Base-by-base conservation (phyloP, 2,888 invertebrate genomes). In the Acleris sparsana region DNA sequence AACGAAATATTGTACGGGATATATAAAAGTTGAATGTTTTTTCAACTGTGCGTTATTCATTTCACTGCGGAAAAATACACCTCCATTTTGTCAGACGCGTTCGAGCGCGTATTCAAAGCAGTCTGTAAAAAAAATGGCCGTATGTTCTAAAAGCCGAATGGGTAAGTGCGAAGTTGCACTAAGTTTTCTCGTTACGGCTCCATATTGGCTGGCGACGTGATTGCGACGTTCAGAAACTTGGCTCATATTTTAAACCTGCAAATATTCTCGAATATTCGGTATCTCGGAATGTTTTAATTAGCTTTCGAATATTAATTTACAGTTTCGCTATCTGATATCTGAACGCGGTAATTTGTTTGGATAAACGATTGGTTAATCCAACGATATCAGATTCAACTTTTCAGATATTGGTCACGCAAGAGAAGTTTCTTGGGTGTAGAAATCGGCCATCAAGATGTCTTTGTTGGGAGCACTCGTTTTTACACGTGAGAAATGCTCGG, bases 251-350 rank as follows among this genome's bases (percentile, higher is more conserved):
- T 75, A 78, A 79, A 74, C 71, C 69, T 71, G 52, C 66, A 69
- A 67, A 70, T 76, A 76, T 75, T 73, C 62, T 71, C 68, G 72
- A 71, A 76, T 77, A 75, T 74, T 76, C 73, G 13, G 62, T 49
- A 73, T 74, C 65, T 68, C 68, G 73, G 76, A 82, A 84, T 82
- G 79, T 86, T 87, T 86, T 88, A 87, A 89, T 87, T 86, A 86
- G 58, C 48, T 53, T 56, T 25, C 29, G 33, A 61, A 53, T 57
- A 63, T 70, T 63, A 66, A 70, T 69, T 63, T 67, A 57, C 62
- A 49, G 44, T 20, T 39, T 39, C 39, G 52, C 18, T 59, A 59
- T 58, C 53, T 39, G 67, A 63, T 61, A 46, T 56, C 33, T 49
- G 44, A 18, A 46, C 29, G 29, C 33, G 61, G 56, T 66, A 56